Conservation (phyloP, 2,797 vertebrate species). For the Diglossa cyanea region DNA sequence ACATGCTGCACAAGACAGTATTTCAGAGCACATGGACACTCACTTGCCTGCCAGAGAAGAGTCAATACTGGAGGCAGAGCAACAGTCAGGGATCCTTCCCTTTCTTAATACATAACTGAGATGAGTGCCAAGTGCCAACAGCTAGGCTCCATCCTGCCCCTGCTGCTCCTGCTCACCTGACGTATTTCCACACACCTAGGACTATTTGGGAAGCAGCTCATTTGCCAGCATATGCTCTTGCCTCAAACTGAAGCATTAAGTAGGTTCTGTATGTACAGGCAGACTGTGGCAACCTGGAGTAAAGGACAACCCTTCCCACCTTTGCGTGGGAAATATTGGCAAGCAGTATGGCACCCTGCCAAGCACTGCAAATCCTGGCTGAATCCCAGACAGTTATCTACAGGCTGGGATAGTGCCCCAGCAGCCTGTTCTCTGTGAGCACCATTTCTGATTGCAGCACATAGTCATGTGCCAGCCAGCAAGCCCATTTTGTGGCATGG, state of each 20-base stretch:
- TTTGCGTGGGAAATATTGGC: conserved; percentile 29
- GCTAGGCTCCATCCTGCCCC: neutral
- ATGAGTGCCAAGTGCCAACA: neutral
- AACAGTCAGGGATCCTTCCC: neutral
- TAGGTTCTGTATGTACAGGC: neutral
- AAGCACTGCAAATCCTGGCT: neutral
- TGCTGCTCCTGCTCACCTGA: neutral
- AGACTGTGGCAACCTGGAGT: conserved; percentile 4
- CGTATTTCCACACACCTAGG: neutral
- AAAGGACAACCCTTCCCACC: conserved; percentile 33
- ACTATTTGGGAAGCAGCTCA: conserved; percentile 16
- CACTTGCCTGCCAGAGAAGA: neutral
- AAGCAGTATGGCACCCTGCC: neutral
- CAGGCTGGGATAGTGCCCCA: neutral
- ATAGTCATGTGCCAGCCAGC: neutral
- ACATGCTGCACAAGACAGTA: neutral
- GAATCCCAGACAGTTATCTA: neutral
- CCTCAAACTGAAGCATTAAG: neutral
- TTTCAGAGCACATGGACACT: neutral
- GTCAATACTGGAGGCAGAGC: neutral
- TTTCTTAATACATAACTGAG: neutral
- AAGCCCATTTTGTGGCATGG: neutral
- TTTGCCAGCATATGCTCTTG: conserved; percentile 10
- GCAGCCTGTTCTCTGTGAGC: neutral
- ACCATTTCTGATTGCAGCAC: neutral